A percentile compares a stretch with the other conserved stretches of the same genome.
Evolutionary conservation across 2,888 invertebrate genomes (phyloP).

Genomic region (Aleiodes alternator): DNA sequence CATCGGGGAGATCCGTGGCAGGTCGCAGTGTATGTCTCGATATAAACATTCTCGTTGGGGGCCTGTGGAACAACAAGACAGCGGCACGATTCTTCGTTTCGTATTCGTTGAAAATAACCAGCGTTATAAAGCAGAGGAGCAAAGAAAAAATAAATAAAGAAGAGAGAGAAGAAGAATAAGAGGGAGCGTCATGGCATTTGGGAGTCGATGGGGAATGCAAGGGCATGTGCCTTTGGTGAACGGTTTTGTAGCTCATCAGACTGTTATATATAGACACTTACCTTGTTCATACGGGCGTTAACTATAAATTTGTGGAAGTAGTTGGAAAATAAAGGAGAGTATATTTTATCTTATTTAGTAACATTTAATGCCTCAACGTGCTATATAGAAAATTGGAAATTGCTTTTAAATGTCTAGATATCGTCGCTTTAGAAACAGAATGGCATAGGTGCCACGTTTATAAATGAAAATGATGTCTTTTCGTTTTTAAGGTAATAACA

Average conservation of each 20-base stretch:
- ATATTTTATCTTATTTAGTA: constrained; percentile 5
- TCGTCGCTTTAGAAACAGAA: too few relatives aligned
- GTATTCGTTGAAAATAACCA: constrained; percentile 35
- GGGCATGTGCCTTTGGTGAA: constrained; percentile 54
- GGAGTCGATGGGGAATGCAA: constrained; percentile 62
- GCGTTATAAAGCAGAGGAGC: constrained; percentile 17
- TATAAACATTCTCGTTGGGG: constrained; percentile 17
- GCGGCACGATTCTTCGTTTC: constrained; percentile 24
- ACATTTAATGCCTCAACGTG: neutral
- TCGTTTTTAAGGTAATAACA: too few relatives aligned
- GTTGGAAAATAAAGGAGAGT: neutral
- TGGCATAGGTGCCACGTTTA: too few relatives aligned
- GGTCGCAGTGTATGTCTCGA: constrained; percentile 12
- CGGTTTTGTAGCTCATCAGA: constrained; percentile 21
- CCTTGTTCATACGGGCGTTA: constrained; percentile 1
- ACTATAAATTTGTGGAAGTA: constrained; percentile 22
- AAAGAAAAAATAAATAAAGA: constrained; percentile 4
- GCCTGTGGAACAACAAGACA: constrained; percentile 9
- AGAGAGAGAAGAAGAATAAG: constrained; percentile 51
- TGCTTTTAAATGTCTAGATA: too few relatives aligned
- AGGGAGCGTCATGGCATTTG: constrained; percentile 67
- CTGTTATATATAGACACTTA: neutral
- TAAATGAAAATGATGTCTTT: too few relatives aligned
- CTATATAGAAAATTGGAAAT: neutral
- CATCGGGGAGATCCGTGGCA: constrained; percentile 38